These are phyloP conservation scores for Xiphophorus birchmanni DNA, from an alignment of 2,797 vertebrate species.

Conservation along the genomic window DNA sequence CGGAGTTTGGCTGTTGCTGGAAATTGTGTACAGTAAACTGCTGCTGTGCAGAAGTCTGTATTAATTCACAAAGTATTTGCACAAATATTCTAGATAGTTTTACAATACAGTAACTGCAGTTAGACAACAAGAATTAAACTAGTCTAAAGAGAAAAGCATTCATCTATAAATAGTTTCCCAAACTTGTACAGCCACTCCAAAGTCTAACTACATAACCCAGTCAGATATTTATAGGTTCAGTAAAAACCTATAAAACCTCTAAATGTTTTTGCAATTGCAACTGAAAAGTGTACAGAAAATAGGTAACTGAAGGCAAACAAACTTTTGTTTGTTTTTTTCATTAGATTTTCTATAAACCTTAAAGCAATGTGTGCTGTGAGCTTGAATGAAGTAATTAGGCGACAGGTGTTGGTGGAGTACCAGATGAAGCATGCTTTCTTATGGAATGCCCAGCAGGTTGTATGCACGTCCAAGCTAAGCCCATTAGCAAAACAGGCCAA, in stretches of 20 bases:
- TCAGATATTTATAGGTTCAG: not conserved
- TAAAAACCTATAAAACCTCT: not conserved
- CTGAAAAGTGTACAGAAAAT: not conserved
- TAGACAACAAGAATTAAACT: not conserved
- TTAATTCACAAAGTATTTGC: not conserved
- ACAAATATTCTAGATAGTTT: not conserved
- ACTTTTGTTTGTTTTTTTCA: not conserved
- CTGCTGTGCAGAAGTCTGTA: too few relatives aligned
- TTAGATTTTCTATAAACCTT: not conserved
- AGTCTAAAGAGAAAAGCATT: not conserved
- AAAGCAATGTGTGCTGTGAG: constrained; percentile 10
- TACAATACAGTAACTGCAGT: not conserved
- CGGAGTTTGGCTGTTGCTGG: not conserved
- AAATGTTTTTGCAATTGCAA: not conserved
- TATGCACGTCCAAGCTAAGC: constrained; percentile 67
- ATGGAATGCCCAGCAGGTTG: constrained; percentile 31
- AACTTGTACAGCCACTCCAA: not conserved
- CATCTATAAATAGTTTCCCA: not conserved
- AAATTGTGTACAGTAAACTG: not conserved
- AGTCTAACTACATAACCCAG: not conserved
- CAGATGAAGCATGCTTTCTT: constrained; percentile 36
- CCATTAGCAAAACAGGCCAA: constrained; percentile 82
- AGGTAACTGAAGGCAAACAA: not conserved
- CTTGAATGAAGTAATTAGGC: not conserved
- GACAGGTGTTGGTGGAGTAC: constrained; percentile 18